Evolutionary conservation across 2,888 invertebrate species (phyloP).

Genomic region (Parochlus steinenii): DNA sequence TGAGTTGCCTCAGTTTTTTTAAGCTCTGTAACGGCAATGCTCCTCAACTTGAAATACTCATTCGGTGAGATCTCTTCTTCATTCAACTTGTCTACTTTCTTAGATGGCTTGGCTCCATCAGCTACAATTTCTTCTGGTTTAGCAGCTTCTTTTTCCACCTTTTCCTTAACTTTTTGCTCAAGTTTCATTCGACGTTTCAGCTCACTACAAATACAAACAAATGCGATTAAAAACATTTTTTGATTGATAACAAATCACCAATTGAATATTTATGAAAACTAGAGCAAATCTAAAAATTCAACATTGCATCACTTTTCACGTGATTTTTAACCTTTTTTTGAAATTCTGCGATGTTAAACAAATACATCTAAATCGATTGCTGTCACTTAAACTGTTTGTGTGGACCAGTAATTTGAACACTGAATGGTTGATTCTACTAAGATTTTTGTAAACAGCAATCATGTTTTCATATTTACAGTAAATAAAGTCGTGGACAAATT

Average conservation of each 20-base stretch:
- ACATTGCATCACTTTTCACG: conserved; percentile 14
- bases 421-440: conserved; percentile 1
- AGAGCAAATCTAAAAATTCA: too few relatives aligned
- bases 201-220: conserved; percentile 49
- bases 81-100: conserved; percentile 24
- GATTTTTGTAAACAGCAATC: not conserved
- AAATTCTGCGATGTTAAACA: not conserved
- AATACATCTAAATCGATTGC: not conserved
- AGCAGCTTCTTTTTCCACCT: conserved; percentile 54
- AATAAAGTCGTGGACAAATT: too few relatives aligned
- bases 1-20: conserved; percentile 50
- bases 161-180: conserved; percentile 86
- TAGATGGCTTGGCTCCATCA: conserved; percentile 22
- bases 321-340: conserved; percentile 8
- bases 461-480: not conserved
- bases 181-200: conserved; percentile 80
- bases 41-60: conserved; percentile 84
- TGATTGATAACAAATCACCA: too few relatives aligned
- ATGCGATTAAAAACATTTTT: conserved; percentile 12
- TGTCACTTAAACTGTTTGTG: too few relatives aligned
- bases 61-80: conserved; percentile 85
- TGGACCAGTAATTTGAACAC: too few relatives aligned
- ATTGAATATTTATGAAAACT: too few relatives aligned
- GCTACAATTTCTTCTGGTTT: conserved; percentile 27
- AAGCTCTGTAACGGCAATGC: conserved; percentile 60